phyloP scores from a whole-genome alignment of 1,140 invertebrate genomes.

The Phenacoccus solenopsis region DNA sequence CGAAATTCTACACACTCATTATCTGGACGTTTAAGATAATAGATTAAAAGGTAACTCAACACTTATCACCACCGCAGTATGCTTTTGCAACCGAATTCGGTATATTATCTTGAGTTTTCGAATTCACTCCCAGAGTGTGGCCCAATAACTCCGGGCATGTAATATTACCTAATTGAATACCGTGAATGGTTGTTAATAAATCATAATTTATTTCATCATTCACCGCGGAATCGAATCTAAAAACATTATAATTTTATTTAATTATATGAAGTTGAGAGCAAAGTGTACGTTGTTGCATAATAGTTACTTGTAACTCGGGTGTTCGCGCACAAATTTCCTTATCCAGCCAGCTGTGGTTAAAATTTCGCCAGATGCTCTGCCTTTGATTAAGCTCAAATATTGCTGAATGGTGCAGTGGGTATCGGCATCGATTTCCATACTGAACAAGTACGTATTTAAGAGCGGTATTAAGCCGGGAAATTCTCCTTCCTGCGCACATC shows the following conservation, averaged over 20 bases:
- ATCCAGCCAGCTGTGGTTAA: conserved; percentile 86
- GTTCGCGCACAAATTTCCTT: conserved; percentile 72
- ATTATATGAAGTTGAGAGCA: too few relatives aligned
- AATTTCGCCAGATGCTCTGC: conserved; percentile 72
- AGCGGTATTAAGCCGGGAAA: conserved; percentile 93
- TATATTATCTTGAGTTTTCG: conserved; percentile 68
- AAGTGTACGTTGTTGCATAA: too few relatives aligned
- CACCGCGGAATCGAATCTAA: conserved; percentile 73
- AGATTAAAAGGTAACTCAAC: neutral
- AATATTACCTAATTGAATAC: conserved; percentile 55
- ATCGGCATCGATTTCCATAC: conserved; percentile 91
- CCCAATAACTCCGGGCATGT: conserved; percentile 65
- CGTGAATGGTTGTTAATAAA: conserved; percentile 60
- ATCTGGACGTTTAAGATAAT: too few relatives aligned
- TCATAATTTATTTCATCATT: conserved; percentile 87
- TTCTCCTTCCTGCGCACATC: conserved; percentile 45
- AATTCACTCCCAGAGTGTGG: conserved; percentile 41
- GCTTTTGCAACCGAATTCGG: conserved; percentile 52
- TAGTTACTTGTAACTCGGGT: conserved; percentile 76
- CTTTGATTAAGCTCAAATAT: conserved; percentile 89
- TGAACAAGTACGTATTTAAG: conserved; percentile 82
- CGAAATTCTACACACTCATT: too few relatives aligned
- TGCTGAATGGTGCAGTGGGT: conserved; percentile 93
- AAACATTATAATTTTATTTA: conserved; percentile 14
- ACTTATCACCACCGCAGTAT: conserved; percentile 14